Conservation (phyloP, 2,888 invertebrate species). For the Lutraria lutraria region DNA sequence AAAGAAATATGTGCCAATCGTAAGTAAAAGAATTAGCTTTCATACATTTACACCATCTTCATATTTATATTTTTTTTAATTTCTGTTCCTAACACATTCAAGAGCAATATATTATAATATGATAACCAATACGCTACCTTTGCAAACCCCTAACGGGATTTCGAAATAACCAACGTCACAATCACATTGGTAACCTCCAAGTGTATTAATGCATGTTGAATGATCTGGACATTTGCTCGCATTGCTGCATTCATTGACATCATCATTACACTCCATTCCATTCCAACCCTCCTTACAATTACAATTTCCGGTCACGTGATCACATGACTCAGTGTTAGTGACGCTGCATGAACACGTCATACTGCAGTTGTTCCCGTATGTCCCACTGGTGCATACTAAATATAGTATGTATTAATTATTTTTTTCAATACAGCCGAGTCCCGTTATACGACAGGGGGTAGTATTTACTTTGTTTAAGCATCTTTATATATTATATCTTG, state of each 20-base stretch:
- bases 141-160: background rate
- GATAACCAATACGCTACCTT: background rate
- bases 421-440: too few species aligned
- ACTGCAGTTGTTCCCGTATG: slow-evolving; percentile 71
- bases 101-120: too few species aligned
- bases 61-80: too few species aligned
- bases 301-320: slow-evolving; percentile 86
- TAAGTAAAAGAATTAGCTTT: too few species aligned
- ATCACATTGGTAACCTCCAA: background rate
- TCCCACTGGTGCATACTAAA: slow-evolving; percentile 70
- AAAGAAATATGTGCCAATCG: too few species aligned
- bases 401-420: too few species aligned
- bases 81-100: too few species aligned
- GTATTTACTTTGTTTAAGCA: too few species aligned
- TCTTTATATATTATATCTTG: too few species aligned
- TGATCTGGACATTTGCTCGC: background rate
- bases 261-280: slow-evolving; percentile 84
- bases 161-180: background rate
- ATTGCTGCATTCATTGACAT: slow-evolving; percentile 55
- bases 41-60: too few species aligned
- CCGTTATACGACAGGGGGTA: too few species aligned
- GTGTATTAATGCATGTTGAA: background rate
- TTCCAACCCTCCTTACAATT: slow-evolving; percentile 80
- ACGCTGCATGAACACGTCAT: slow-evolving; percentile 63
- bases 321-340: slow-evolving; percentile 66